Base-by-base conservation (phyloP, 2,113 vertebrate genomes). In the Silurus asotus region DNA sequence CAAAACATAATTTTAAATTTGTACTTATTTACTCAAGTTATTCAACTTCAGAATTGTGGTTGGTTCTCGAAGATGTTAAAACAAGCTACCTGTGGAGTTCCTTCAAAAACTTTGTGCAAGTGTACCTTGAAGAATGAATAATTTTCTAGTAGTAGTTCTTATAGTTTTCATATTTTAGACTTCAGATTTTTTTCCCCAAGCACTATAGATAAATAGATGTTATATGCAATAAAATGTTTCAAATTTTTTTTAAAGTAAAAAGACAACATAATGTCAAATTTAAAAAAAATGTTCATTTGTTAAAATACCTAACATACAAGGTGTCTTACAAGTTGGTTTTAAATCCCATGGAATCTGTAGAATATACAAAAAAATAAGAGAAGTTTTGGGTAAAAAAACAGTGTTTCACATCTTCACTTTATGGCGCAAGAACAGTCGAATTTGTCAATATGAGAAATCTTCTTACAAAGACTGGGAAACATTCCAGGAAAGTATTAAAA, bases 401-500 rank as follows among this genome's bases (percentile, higher is more conserved):
- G 0, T 70, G 53, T 72, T 53, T 81, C 77, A 69, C 2, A 25
- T 85, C 15, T 64, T 6, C 56, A 20, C 55, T 81, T n/a, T 58
- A 17, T 84, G 83, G 75, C 67, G 64, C 78, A 87, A 80, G 82
- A 37, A 19, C 4, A 6, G 67, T 51, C 51, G n/a, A 8, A 81
- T 53, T 81, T 15, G 70, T 89, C 82, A 82, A 53, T 74, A 15
- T 58, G n/a, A n/a, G 45, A 75, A 51, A 15, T 45, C 81, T 61
- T 84, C 37, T 75, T 70, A 77, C 6, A 58, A 62, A 78, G 48
- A 4, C 62, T 75, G 56, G 28, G 4, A 13, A 69, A 84, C 53
- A 49, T 87, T 83, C 55, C 65, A 83, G 65, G 48, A 83, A 86
- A 4, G 45, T 53, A 61, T 61, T 75, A 84, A 25, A 56, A 70